Evolutionary conservation across 2,113 vertebrate genomes (phyloP), one percentile per base, ranked within the genome.

Genomic region (Pelobates fuscus): DNA sequence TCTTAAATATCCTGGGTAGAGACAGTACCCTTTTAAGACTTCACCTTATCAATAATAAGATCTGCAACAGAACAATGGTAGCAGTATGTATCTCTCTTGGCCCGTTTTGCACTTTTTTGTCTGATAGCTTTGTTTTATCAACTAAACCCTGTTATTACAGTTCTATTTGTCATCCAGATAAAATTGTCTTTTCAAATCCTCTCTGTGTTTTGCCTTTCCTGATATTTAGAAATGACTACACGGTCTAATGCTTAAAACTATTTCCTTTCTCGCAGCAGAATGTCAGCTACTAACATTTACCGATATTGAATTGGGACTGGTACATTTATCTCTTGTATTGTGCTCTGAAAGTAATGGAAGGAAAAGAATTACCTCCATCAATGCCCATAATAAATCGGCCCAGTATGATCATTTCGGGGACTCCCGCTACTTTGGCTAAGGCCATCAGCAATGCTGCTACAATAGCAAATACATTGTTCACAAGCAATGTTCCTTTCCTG

Each of bases 331-430:
- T n/a, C 44, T 49, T 49, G 4, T 14, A 14, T 17, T 49, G 44
- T 17, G 12, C 44, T 49, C 15, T 49, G 10, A 49, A 49, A 49
- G 10, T 49, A 5, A 30, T 44, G 76, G 18, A 44, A 27, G 23
- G 11, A 25, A 67, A 11, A 17, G 60, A 71, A 5, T 93, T 82
- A 98, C 97, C 96, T 85, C 92, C 95, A 80, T 97, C 92, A 59
- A 98, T 81, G 0, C 96, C 96, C 67, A 98, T 94, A 75, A 97
- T 70, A 77, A 96, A 70, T 0, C 96, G 92, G 0, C 97, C 96
- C 77, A 96, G 57, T 1, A 98, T 93, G 77, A 99, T 89, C 94
- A 99, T 97, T 80, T 98, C 96, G 64, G 96, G 94, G 0, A 93
- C 90, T 8, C 86, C 87, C 0, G 91, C 93, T 75, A 11, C 79